Evolutionary conservation across 2,888 invertebrate species (phyloP).

Genomic region (Melieria omissa): DNA sequence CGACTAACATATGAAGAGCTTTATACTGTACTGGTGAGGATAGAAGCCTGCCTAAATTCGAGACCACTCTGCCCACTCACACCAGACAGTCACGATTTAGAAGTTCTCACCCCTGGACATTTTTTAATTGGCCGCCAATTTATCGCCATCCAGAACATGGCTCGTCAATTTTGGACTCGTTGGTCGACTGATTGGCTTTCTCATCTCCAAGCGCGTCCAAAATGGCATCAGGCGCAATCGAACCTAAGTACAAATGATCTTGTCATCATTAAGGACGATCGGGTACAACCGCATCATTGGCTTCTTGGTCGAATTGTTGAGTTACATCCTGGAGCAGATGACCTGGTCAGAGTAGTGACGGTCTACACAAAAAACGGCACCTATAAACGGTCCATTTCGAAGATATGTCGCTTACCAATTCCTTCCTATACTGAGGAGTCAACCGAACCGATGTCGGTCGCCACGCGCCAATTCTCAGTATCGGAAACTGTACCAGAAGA

Average conservation of each 20-base stretch:
- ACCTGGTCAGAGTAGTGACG: constrained; percentile 34
- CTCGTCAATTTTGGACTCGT: constrained; percentile 37
- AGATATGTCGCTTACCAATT: constrained; percentile 30
- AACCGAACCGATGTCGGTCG: too few relatives aligned
- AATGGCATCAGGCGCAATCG: constrained; percentile 31
- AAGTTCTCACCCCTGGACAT: constrained; percentile 34
- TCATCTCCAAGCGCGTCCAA: constrained; percentile 40
- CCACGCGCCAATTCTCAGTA: too few relatives aligned
- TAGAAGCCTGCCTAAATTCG: constrained; percentile 36
- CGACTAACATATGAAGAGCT: constrained; percentile 31
- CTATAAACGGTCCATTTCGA: constrained; percentile 34
- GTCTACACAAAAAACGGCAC: constrained; percentile 24
- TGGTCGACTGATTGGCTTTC: constrained; percentile 42
- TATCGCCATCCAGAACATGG: constrained; percentile 22
- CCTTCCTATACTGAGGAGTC: background rate
- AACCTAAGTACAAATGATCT: constrained; percentile 36
- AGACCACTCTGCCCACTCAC: constrained; percentile 33
- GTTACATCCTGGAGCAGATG: constrained; percentile 39
- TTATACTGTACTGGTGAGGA: constrained; percentile 22
- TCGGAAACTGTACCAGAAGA: too few relatives aligned
- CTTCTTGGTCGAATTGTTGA: constrained; percentile 34
- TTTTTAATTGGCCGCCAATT: constrained; percentile 38
- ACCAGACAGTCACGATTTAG: constrained; percentile 30
- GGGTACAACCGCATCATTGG: constrained; percentile 37
- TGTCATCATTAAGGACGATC: constrained; percentile 36